These are phyloP conservation scores for Metellina segmentata DNA, from an alignment of 2,888 invertebrate genomes.

Conservation along the genomic window DNA sequence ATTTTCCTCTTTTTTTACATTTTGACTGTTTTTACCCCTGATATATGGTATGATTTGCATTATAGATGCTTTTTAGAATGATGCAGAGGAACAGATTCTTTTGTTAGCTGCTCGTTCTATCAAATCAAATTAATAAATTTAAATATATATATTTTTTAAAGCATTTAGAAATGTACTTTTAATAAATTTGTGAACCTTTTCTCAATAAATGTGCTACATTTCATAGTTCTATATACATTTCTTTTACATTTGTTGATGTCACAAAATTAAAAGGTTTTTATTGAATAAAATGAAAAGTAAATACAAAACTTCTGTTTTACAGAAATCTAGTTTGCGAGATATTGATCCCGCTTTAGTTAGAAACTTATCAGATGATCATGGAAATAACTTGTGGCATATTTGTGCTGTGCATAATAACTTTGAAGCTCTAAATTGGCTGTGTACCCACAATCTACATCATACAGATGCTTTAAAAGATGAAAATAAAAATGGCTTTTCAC, in stretches of 20 bases:
- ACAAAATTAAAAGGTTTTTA: neutral
- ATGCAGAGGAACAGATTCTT: too few relatives aligned
- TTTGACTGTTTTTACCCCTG: too few relatives aligned
- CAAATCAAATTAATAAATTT: too few relatives aligned
- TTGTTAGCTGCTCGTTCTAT: too few relatives aligned
- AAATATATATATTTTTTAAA: too few relatives aligned
- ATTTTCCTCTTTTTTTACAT: too few relatives aligned
- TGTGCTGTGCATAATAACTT: constrained; percentile 80
- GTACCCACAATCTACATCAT: constrained; percentile 79
- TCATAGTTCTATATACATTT: neutral
- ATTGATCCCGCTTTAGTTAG: constrained; percentile 81
- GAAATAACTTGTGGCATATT: constrained; percentile 81
- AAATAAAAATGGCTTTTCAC: constrained; percentile 81
- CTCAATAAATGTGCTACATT: neutral
- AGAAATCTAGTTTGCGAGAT: constrained; percentile 80
- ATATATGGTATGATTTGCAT: too few relatives aligned
- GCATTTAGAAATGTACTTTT: neutral
- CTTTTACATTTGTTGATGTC: neutral
- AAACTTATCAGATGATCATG: constrained; percentile 81
- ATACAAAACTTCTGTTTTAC: neutral
- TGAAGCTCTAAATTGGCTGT: constrained; percentile 80
- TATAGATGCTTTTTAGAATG: too few relatives aligned
- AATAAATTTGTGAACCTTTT: neutral
- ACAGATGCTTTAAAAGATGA: constrained; percentile 80
- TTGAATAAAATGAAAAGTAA: neutral